A percentile compares a stretch with the other conserved stretches of the same genome.
Evolutionary conservation across 2,797 vertebrate species (phyloP).

Genomic region (Anableps anableps): DNA sequence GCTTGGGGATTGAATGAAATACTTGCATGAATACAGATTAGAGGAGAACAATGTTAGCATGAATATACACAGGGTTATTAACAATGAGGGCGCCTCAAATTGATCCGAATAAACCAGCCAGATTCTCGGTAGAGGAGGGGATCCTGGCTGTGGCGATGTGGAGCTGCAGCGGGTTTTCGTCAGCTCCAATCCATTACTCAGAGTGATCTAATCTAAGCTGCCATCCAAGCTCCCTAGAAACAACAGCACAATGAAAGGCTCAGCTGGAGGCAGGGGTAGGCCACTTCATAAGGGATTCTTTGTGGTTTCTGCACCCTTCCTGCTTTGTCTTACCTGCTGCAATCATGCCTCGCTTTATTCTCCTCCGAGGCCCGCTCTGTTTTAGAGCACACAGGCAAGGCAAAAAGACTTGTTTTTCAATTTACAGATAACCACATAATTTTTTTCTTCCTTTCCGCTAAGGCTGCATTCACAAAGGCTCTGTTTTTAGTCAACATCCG

Average conservation of each 20-base stretch:
- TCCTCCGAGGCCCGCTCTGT: conserved; percentile 60
- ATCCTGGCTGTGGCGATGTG: conserved; percentile 54
- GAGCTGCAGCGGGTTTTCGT: conserved; percentile 65
- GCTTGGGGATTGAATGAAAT: conserved; percentile 77
- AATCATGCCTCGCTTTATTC: conserved; percentile 64
- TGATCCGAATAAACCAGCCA: conserved; percentile 78
- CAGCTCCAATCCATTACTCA: conserved; percentile 76
- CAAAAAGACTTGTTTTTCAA: conserved; percentile 77
- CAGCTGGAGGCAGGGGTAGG: conserved; percentile 71
- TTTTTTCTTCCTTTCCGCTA: conserved; percentile 33
- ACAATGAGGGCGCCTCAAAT: conserved; percentile 77
- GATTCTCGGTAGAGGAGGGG: conserved; percentile 59
- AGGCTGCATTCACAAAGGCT: conserved; percentile 63
- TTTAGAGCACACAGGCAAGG: conserved; percentile 62
- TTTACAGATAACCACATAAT: conserved; percentile 73
- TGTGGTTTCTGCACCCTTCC: conserved; percentile 63
- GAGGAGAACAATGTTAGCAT: conserved; percentile 79
- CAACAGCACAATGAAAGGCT: conserved; percentile 75
- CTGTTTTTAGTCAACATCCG: conserved; percentile 74
- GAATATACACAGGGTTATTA: conserved; percentile 80
- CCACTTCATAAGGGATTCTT: conserved; percentile 73
- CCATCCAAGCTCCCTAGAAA: conserved; percentile 71
- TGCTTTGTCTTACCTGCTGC: conserved; percentile 74
- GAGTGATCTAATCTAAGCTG: conserved; percentile 75
- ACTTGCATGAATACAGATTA: conserved; percentile 81